Evolutionary conservation across 2,888 invertebrate species (phyloP).

Genomic region (Heliconius cydno): DNA sequence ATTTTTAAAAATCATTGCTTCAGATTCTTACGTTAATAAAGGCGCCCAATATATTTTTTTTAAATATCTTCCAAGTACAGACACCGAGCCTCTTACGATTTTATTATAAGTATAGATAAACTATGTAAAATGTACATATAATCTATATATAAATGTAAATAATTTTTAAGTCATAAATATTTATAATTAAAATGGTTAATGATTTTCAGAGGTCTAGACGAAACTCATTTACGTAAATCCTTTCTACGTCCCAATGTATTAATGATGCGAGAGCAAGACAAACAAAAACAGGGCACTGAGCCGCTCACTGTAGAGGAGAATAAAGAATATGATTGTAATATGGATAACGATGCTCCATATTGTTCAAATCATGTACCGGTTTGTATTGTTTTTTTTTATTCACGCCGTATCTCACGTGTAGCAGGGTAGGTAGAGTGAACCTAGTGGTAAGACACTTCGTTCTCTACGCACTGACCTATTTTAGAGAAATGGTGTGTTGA

Average conservation of each 20-base stretch:
- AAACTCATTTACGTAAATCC: slow-evolving; percentile 74
- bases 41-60: too few relatives aligned
- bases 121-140: too few relatives aligned
- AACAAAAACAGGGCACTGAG: slow-evolving; percentile 52
- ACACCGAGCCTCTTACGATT: too few relatives aligned
- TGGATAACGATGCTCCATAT: slow-evolving; percentile 80
- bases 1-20: too few relatives aligned
- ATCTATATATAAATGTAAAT: background rate
- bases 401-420: background rate
- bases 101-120: too few relatives aligned
- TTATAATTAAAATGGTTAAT: background rate
- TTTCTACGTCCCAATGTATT: slow-evolving; percentile 69
- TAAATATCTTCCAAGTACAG: too few relatives aligned
- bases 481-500: background rate
- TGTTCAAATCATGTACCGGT: slow-evolving; percentile 71
- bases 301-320: slow-evolving; percentile 66
- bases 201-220: slow-evolving; percentile 70
- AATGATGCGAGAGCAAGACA: slow-evolving; percentile 62
- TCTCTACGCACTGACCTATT: background rate
- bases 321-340: slow-evolving; percentile 75
- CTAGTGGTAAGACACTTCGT: background rate
- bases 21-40: too few relatives aligned
- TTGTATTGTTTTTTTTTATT: slow-evolving; percentile 43
- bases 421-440: background rate
- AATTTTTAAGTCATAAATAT: background rate